These are phyloP conservation scores for Cantharis rustica DNA, from an alignment of 2,888 invertebrate species.

Conservation along the genomic window DNA sequence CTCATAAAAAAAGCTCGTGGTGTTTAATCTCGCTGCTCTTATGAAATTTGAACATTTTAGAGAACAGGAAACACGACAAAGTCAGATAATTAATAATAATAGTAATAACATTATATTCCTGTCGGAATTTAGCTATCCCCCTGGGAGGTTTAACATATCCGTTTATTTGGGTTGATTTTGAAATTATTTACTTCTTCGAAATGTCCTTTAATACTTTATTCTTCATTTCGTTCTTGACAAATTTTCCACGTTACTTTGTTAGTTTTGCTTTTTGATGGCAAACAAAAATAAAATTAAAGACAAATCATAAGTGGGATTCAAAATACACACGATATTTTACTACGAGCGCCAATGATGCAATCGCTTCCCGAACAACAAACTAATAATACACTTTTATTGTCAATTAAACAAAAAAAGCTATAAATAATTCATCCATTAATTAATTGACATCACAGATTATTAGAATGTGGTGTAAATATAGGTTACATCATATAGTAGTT, in stretches of 20 bases:
- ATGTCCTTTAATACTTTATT: too few relatives aligned
- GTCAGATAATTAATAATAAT: background rate
- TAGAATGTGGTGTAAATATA: slow-evolving; percentile 21
- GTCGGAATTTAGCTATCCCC: too few relatives aligned
- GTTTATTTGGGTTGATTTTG: too few relatives aligned
- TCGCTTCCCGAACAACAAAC: background rate
- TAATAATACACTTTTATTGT: background rate
- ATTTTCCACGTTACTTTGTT: too few relatives aligned
- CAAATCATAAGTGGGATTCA: background rate
- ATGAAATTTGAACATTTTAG: background rate
- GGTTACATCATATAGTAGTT: slow-evolving; percentile 22
- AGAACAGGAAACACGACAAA: background rate
- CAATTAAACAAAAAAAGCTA: background rate
- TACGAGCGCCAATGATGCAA: background rate
- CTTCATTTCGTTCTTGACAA: too few relatives aligned
- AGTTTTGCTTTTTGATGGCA: too few relatives aligned
- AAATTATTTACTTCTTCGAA: too few relatives aligned
- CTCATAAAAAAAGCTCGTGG: background rate
- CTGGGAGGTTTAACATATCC: too few relatives aligned
- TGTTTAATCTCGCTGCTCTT: background rate
- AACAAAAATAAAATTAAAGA: background rate
- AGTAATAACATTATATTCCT: too few relatives aligned
- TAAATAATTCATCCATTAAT: slow-evolving; percentile 11
- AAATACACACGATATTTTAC: background rate
- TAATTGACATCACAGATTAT: slow-evolving; percentile 21